Percentiles rank a stretch among this genome's conserved stretches.
Evolutionary conservation across 92 coral and sea anemone genomes (phyloP).

Genomic region (Phenganax marumi): DNA sequence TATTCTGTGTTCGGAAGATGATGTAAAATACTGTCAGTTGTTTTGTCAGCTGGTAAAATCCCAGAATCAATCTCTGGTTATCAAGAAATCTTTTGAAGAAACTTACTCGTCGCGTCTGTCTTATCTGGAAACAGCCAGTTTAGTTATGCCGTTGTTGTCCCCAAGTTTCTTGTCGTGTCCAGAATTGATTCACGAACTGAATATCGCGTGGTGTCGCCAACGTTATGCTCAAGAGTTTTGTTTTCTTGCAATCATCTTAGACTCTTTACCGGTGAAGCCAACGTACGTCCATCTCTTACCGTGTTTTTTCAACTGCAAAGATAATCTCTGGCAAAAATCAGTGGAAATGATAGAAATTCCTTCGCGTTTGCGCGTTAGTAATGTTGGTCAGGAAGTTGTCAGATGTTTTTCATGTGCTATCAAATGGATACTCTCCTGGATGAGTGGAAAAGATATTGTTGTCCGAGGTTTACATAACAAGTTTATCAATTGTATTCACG

Average conservation of each 20-base stretch:
- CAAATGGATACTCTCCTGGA: neutral
- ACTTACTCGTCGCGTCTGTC: conserved; percentile 55
- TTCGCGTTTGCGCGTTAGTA: neutral
- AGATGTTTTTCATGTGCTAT: conserved; percentile 5
- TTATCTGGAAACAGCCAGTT: conserved; percentile 67
- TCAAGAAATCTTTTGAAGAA: conserved; percentile 29
- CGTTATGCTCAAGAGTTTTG: conserved; percentile 64
- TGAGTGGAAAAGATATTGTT: neutral
- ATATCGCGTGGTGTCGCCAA: conserved; percentile 83
- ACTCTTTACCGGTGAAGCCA: conserved; percentile 66
- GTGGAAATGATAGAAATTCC: neutral
- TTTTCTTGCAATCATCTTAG: conserved; percentile 62
- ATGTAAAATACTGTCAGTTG: conserved; percentile 14
- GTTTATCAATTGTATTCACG: conserved; percentile 17
- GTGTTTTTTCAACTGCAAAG: conserved; percentile 47
- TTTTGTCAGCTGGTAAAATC: conserved; percentile 21
- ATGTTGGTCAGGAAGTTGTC: conserved; percentile 12
- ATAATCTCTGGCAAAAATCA: conserved; percentile 15
- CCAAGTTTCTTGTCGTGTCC: conserved; percentile 64
- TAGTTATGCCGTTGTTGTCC: conserved; percentile 70
- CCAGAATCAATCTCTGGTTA: conserved; percentile 20
- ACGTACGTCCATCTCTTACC: conserved; percentile 79
- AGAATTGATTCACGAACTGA: conserved; percentile 81
- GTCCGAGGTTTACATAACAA: conserved; percentile 27
- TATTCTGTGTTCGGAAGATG: conserved; percentile 16